These are phyloP conservation scores for Oreochromis mossambicus DNA, from an alignment of 2,797 vertebrate species.

Conservation along the genomic window DNA sequence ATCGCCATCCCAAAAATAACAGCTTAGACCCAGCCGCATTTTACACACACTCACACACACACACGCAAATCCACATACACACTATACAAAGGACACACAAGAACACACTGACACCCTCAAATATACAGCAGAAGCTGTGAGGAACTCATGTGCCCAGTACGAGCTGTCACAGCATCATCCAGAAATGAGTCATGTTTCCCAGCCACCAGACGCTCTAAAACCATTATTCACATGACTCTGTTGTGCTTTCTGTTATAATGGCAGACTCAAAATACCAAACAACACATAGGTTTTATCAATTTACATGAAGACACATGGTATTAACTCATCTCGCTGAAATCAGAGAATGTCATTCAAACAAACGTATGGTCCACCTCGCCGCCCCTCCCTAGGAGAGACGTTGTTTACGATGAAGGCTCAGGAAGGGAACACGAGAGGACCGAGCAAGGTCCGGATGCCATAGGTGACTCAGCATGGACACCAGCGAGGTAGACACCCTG, in stretches of 20 bases:
- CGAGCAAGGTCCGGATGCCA: slow-evolving; percentile 37
- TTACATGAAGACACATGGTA: not conserved
- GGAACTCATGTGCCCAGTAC: slow-evolving; percentile 47
- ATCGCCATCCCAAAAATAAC: slow-evolving; percentile 51
- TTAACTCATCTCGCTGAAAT: not conserved
- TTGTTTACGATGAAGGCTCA: slow-evolving; percentile 56
- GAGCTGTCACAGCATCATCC: slow-evolving; percentile 58
- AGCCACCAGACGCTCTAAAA: slow-evolving; percentile 29
- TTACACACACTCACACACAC: slow-evolving; percentile 1
- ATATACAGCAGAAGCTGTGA: slow-evolving; percentile 45
- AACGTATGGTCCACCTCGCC: not conserved
- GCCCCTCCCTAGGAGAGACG: slow-evolving; percentile 30
- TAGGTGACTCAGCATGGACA: slow-evolving; percentile 66
- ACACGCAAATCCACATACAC: not conserved
- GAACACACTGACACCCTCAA: slow-evolving; percentile 43
- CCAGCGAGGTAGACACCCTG: slow-evolving; percentile 16
- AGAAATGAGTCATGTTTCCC: slow-evolving; percentile 51
- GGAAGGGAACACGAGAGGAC: slow-evolving; percentile 45
- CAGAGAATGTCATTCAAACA: slow-evolving; percentile 7
- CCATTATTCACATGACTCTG: slow-evolving; percentile 49
- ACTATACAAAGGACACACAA: slow-evolving; percentile 22
- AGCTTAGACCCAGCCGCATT: slow-evolving; percentile 44
- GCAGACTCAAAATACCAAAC: not conserved
- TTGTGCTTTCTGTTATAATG: slow-evolving; percentile 21
- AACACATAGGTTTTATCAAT: not conserved